Base-by-base conservation (phyloP, 2,113 vertebrate species). In the Clarias magur region DNA sequence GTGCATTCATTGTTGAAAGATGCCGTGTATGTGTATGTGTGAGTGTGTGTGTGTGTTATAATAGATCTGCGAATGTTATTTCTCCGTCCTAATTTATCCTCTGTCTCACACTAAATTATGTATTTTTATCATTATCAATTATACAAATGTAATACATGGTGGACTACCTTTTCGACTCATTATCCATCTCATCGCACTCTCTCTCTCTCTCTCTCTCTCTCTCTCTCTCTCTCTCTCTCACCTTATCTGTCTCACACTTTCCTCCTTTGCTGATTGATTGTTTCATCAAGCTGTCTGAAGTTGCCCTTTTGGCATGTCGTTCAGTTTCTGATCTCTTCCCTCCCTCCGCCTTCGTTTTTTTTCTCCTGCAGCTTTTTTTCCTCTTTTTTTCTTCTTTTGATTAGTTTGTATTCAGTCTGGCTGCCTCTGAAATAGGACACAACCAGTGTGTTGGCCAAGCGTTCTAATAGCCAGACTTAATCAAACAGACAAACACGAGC, bases 381-480 rank as follows among this genome's bases (percentile, higher is more conserved):
- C 54, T 42, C 82, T 57, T 34, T 34, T 34, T 1, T 48, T 1
- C 48, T 8, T 54, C 42, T 63, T 73, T 85, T 93, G 92, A 94
- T 94, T 91, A 94, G 93, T 92, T 93, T 93, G 91, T 93, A 93
- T 94, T 91, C 92, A 90, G 84, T 92, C 91, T 90, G 78, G 86
- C 89, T 86, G 89, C 85, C 87, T 88, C 87, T 88, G 90, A 90
- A 91, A 89, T 88, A 90, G 80, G 48, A 89, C 59, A 62, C 67
- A 68, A 80, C 63, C 65, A 85, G 87, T 87, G 85, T 86, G 88
- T 85, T 79, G 76, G 86, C 86, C 89, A 88, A 90, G 83, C 88
- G 88, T 86, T 89, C 91, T 95, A 95, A 95, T 95, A 93, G 93
- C 92, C 92, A 90, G 92, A 92, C 93, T 94, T 94, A 94, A 93